Percentiles rank a stretch among this genome's conserved stretches.
phyloP scores from a whole-genome alignment of 1,140 invertebrate species.

The Papilio xuthus region DNA sequence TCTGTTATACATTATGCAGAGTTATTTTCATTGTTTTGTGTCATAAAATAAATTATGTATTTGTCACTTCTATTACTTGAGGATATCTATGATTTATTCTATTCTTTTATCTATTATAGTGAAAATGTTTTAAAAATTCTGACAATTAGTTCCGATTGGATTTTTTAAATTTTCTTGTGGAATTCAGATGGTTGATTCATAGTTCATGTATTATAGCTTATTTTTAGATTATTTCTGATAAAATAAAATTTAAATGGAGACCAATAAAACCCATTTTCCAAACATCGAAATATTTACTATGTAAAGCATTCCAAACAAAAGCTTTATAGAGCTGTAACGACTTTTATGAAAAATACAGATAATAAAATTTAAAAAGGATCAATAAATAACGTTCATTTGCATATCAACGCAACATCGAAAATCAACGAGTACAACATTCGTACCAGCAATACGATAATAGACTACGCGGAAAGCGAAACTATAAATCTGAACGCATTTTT shows the following conservation, averaged over 20 bases:
- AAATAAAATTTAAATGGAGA: background rate
- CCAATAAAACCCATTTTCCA: background rate
- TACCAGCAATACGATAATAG: constrained; percentile 58
- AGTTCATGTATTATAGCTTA: background rate
- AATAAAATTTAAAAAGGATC: constrained; percentile 47
- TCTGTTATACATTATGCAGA: constrained; percentile 56
- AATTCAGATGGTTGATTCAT: background rate
- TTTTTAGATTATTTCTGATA: background rate
- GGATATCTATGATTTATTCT: background rate
- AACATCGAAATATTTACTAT: constrained; percentile 1
- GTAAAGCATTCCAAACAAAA: constrained; percentile 22
- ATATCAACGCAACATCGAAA: constrained; percentile 57
- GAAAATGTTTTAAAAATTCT: background rate
- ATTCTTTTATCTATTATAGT: background rate
- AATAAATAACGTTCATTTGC: constrained; percentile 62
- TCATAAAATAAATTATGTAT: constrained; percentile 33
- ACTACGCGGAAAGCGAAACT: constrained; percentile 72
- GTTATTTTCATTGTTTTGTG: constrained; percentile 37
- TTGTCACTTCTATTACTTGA: constrained; percentile 45
- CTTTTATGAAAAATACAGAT: constrained; percentile 37
- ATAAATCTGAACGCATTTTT: constrained; percentile 78
- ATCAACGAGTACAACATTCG: constrained; percentile 48
- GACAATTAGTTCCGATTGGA: background rate
- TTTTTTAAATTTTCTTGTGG: background rate
- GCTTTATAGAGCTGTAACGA: constrained; percentile 37